Percentiles rank a stretch among this genome's conserved stretches.
These are phyloP conservation scores for Prorops nasuta DNA, from an alignment of 1,140 invertebrate species.

Conservation along the genomic window DNA sequence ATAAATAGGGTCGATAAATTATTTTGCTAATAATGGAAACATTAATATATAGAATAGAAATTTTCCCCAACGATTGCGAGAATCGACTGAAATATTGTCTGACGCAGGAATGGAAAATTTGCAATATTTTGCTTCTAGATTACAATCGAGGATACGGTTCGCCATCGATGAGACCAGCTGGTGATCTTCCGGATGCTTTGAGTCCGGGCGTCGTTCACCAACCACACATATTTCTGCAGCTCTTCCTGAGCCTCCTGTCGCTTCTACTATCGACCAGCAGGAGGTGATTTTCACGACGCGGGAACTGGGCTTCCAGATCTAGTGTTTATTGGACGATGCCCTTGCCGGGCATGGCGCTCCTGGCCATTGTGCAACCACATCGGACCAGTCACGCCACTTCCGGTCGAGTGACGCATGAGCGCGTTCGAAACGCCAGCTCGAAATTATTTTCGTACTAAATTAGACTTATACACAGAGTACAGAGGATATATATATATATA, in stretches of 20 bases:
- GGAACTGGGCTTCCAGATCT: slow-evolving; percentile 45
- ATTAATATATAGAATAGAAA: too few relatives aligned
- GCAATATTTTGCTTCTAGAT: slow-evolving; percentile 36
- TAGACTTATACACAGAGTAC: slow-evolving; percentile 24
- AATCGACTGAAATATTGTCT: too few relatives aligned
- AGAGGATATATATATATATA: slow-evolving; percentile 13
- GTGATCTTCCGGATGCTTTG: slow-evolving; percentile 25
- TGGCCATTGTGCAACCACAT: slow-evolving; percentile 3
- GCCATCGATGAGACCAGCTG: slow-evolving; percentile 37
- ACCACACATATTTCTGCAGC: slow-evolving; percentile 25
- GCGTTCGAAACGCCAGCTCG: slow-evolving; percentile 25
- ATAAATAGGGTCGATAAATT: too few relatives aligned
- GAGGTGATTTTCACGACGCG: slow-evolving; percentile 46
- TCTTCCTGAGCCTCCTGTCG: slow-evolving; percentile 34
- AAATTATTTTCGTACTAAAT: slow-evolving; percentile 50
- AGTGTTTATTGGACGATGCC: slow-evolving; percentile 39
- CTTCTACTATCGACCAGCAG: slow-evolving; percentile 32
- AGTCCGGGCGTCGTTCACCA: slow-evolving; percentile 22
- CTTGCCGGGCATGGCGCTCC: slow-evolving; percentile 16
- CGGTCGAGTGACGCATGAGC: slow-evolving; percentile 18
- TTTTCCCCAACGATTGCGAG: too few relatives aligned
- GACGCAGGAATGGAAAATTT: too few relatives aligned
- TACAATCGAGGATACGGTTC: slow-evolving; percentile 36
- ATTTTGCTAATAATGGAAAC: too few relatives aligned
- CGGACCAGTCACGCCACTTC: background rate